Base-by-base conservation (phyloP, 2,888 invertebrate species). In the Apeira syringaria region DNA sequence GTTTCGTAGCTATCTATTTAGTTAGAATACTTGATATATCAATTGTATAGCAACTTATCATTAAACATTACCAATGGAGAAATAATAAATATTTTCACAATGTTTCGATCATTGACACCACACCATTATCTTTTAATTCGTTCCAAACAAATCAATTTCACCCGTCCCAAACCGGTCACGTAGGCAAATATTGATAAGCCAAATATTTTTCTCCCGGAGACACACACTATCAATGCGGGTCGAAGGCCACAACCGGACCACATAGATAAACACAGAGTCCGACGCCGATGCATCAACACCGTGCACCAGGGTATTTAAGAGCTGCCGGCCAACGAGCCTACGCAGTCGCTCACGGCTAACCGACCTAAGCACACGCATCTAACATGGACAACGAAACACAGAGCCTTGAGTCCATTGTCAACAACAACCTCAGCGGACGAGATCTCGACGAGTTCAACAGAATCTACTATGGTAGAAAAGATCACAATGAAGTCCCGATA, bases 391-490 rank as follows among this genome's bases (percentile, higher is more conserved):
- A 75, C 61, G 82, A 89, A 76, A 86, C 88, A 5, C 77, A 68
- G 13, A 88, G 88, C 59, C 73, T 89, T 24, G 89, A 89, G 61
- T 59, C 80, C 6, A 80, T 89, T 49, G 60, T 88, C 50, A 79
- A 82, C 53, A 85, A 80, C 57, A 88, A 82, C 64, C 80, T 88
- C 12, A 79, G 59, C 41, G 81, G 88, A 1, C 70, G 70, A 3
- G 88, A 89, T 53, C 75, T 89, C 20, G 81, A 85, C 1, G 88
- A 89, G 56, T 89, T 87, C 57, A 89, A 88, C 61, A 74, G 88
- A 43, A 88, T 89, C 47, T 79, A 88, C 55, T 89, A 79, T 43
- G 88, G 88, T 40, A 74, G 84, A 40, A 82, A 72, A 47, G 64
- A 84, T 31, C 74, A 85, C 47, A 68, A 70, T 15, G 87, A 85